Base-by-base conservation (phyloP, 2,113 vertebrate genomes). In the Helogale parvula region DNA sequence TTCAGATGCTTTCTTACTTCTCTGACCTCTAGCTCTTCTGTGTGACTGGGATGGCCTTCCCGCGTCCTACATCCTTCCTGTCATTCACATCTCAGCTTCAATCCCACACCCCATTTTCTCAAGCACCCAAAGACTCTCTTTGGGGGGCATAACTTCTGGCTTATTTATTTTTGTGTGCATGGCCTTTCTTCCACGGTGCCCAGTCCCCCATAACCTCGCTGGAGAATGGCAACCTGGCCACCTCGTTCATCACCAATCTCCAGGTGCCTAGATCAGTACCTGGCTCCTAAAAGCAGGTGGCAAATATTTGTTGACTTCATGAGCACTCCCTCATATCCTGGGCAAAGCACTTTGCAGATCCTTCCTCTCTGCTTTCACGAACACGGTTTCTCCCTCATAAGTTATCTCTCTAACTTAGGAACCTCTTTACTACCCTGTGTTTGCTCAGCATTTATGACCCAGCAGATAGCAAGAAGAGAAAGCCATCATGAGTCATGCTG, bases 391-490 rank as follows among this genome's bases (percentile, higher is more conserved):
- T 91, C 23, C 82, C 25, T 92, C 54, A 17, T 60, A 27, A 65
- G 41, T 25, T 54, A 92, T 86, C 77, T n/a, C n/a, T 92, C 27
- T 92, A 83, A 60, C 72, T 87, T 66, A 80, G 89, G 68, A 96
- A 74, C 63, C 33, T 50, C 93, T 96, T 77, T 72, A 77, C 74
- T 94, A 50, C n/a, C 29, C 7, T 41, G 45, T 65, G 85, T 96
- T 96, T 96, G 87, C 90, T 97, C 92, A 97, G 71, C 95, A 85
- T 88, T 97, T 95, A 81, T 88, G 84, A 96, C 83, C 92, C 92
- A 94, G 90, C 87, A 94, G 88, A 96, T 84, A 95, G 65, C 81
- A 95, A 72, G 76, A 94, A 79, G 94, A 96, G 94, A 94, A 97
- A 86, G 65, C 74, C 84, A 69, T 54, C 47, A 14, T 97, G 96